Evolutionary conservation across 2,797 vertebrate genomes (phyloP).

Genomic region (Ctenopoma kingsleyae): DNA sequence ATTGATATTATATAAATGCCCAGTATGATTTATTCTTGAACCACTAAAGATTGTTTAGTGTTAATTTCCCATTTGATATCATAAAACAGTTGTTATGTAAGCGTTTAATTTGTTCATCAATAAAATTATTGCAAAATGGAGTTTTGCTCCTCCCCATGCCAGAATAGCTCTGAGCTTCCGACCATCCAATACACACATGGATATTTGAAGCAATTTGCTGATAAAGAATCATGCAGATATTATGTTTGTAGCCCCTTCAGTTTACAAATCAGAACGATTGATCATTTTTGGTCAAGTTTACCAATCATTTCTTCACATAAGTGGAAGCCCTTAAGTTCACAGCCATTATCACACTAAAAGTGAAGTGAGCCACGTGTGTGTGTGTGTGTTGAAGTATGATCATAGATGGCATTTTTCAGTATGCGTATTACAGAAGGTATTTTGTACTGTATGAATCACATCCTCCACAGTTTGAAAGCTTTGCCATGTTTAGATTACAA

Average conservation of each 20-base stretch:
- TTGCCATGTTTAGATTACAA: slow-evolving; percentile 62
- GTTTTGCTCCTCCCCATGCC: slow-evolving; percentile 10
- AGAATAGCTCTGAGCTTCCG: slow-evolving; percentile 21
- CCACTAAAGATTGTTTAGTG: slow-evolving; percentile 25
- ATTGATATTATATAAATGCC: slow-evolving; percentile 50
- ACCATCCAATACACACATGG: slow-evolving; percentile 24
- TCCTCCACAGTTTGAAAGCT: slow-evolving; percentile 46
- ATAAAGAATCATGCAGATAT: slow-evolving; percentile 24
- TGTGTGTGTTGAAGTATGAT: slow-evolving; percentile 34
- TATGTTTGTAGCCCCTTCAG: slow-evolving; percentile 11
- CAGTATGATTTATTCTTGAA: slow-evolving; percentile 45
- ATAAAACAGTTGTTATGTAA: slow-evolving; percentile 14
- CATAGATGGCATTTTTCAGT: slow-evolving; percentile 40
- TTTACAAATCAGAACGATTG: slow-evolving; percentile 31
- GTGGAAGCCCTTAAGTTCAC: slow-evolving; percentile 18
- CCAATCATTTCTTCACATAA: slow-evolving; percentile 26
- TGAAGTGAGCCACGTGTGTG: slow-evolving; percentile 45
- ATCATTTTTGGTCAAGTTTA: slow-evolving; percentile 44
- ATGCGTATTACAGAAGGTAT: slow-evolving; percentile 59
- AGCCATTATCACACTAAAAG: slow-evolving; percentile 37
- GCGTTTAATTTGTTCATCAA: slow-evolving; percentile 31
- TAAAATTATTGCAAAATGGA: slow-evolving; percentile 21
- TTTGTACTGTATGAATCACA: slow-evolving; percentile 63
- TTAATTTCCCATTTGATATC: slow-evolving; percentile 33
- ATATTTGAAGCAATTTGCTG: slow-evolving; percentile 29